Evolutionary conservation across 1,140 invertebrate genomes (phyloP).

Genomic region (Drosophila triauraria): DNA sequence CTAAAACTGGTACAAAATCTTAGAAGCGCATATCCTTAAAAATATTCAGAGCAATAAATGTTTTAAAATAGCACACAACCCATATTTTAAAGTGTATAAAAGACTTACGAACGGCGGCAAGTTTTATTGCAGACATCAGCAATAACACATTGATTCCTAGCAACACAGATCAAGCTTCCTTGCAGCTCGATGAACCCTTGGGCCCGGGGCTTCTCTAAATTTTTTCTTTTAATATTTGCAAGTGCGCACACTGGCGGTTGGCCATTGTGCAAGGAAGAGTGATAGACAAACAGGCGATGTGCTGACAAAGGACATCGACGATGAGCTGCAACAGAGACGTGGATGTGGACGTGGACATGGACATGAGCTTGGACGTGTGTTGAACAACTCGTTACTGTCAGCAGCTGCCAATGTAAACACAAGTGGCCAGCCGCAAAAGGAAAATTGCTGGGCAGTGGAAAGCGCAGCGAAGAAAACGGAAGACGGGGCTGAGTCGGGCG

Average conservation of each 20-base stretch:
- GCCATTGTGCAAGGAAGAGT: constrained; percentile 43
- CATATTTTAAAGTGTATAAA: not conserved
- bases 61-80: not conserved
- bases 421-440: constrained; percentile 75
- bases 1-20: not conserved
- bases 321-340: constrained; percentile 55
- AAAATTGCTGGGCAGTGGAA: constrained; percentile 60
- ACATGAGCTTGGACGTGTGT: constrained; percentile 63
- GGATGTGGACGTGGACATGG: constrained; percentile 27
- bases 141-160: constrained; percentile 70
- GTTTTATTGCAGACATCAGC: constrained; percentile 67
- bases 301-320: constrained; percentile 74
- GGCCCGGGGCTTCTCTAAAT: constrained; percentile 15
- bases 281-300: constrained; percentile 80
- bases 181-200: constrained; percentile 13
- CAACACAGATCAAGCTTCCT: constrained; percentile 22
- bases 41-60: no score
- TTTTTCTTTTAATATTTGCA: constrained; percentile 70
- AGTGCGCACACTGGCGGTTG: constrained; percentile 44
- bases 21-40: not conserved
- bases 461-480: constrained; percentile 46
- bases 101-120: not conserved
- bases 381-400: constrained; percentile 82
- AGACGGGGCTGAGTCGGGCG: not conserved
- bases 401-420: constrained; percentile 80